Evolutionary conservation across 2,113 vertebrate species (phyloP), one percentile per base, ranked within the genome.

Genomic region (Megaleporinus macrocephalus): DNA sequence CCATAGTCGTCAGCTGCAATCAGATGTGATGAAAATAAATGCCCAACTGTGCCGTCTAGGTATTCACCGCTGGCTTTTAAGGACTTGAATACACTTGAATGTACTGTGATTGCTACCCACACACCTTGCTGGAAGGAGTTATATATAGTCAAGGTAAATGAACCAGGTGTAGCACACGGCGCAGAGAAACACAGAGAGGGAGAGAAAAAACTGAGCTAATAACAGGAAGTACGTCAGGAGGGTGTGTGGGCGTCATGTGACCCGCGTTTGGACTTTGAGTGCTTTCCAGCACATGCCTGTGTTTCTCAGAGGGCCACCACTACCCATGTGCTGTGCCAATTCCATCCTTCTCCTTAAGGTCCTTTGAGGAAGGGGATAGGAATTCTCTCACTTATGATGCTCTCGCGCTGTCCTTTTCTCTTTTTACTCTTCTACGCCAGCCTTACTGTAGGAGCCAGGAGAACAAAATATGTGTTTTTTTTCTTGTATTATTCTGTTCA

Each of bases 181-280:
- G 7, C 29, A n/a, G 5, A 75, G 10, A 66, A 22, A 57, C 1
- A 82, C 71, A 81, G n/a, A 69, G 20, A 76, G 73, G n/a, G 59
- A 49, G 73, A 29, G 63, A 59, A 49, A 73, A 29, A 53, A 47
- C 49, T 44, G 20, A 13, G 65, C 33, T 71, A 82, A 76, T 79
- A 81, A 82, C 76, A 80, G 78, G 73, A 80, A 68, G 49, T 77
- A 41, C 72, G 51, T 71, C 85, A 84, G 85, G 62, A 83, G 66
- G 30, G 53, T 61, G 63, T 65, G 79, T 84, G 71, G 82, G 82
- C 24, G 75, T 55, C n/a, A 14, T 75, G 63, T 83, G 78, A 81
- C 62, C 82, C 41, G 44, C 30, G 47, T 53, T 78, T 66, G 41
- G 27, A 30, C 69, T 51, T 27, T n/a, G 18, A 55, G 24, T 24